Conservation (phyloP, 2,888 invertebrate species). For the Caenorhabditis panamensis region DNA sequence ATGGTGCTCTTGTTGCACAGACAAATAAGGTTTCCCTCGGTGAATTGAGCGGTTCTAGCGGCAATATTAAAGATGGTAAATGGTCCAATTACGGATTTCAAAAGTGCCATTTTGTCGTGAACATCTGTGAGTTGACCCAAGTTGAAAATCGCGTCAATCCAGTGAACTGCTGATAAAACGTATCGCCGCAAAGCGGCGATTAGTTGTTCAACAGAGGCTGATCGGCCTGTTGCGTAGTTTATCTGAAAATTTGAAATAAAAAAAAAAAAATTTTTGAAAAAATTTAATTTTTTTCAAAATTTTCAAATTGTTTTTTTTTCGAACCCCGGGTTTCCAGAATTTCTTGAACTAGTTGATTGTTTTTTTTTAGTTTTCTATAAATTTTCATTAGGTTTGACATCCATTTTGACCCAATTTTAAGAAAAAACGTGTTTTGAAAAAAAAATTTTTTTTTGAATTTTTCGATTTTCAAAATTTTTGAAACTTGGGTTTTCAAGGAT, state of each 20-base stretch:
- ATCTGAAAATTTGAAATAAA: slow-evolving; percentile 62
- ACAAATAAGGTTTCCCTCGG: slow-evolving; percentile 66
- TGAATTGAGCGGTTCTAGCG: slow-evolving; percentile 63
- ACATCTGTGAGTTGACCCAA: slow-evolving; percentile 66
- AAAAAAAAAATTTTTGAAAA: too few relatives aligned
- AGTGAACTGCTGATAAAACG: slow-evolving; percentile 75
- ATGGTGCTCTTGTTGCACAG: slow-evolving; percentile 75
- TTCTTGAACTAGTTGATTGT: too few relatives aligned
- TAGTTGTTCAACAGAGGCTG: slow-evolving; percentile 77
- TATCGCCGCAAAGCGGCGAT: slow-evolving; percentile 75
- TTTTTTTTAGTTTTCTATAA: too few relatives aligned
- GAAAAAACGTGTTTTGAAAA: too few relatives aligned
- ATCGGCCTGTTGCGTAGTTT: slow-evolving; percentile 66
- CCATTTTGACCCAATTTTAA: too few relatives aligned
- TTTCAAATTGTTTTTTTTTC: too few relatives aligned
- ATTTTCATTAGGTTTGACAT: too few relatives aligned
- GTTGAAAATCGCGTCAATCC: slow-evolving; percentile 78
- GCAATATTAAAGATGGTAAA: slow-evolving; percentile 66
- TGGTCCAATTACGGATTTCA: slow-evolving; percentile 63
- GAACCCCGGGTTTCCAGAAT: too few relatives aligned
- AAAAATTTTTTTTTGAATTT: too few relatives aligned
- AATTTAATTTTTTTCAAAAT: too few relatives aligned
- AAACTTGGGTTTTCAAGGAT: too few relatives aligned
- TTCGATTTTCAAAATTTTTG: too few relatives aligned
- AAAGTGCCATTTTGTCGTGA: slow-evolving; percentile 71